Conservation (phyloP, 2,113 vertebrate genomes). For the Aleadryas rufinucha region DNA sequence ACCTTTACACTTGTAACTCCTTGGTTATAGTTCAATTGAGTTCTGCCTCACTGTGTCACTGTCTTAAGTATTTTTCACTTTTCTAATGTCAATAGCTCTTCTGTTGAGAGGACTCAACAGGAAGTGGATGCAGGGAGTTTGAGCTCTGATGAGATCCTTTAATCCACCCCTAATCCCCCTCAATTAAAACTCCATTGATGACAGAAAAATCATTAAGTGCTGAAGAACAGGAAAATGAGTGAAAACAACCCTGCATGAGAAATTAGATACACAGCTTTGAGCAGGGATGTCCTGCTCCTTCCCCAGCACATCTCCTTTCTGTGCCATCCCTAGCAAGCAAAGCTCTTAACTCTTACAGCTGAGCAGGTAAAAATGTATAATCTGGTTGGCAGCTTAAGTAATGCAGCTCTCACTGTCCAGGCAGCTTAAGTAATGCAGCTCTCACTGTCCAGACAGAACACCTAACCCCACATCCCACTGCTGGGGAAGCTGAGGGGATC, state of each 20-base stretch:
- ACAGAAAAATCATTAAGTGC: conserved; percentile 66
- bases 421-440: background rate
- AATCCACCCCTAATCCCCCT: conserved; percentile 71
- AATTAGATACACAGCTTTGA: conserved; percentile 37
- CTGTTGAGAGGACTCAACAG: conserved; percentile 64
- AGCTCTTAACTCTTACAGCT: background rate
- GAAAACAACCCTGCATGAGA: conserved; percentile 52
- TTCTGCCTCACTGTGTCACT: background rate
- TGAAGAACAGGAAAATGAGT: conserved; percentile 65
- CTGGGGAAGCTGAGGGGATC: background rate
- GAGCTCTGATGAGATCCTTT: conserved; percentile 70
- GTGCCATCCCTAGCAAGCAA: background rate
- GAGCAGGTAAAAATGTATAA: background rate
- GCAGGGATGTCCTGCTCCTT: background rate
- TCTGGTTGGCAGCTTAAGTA: background rate
- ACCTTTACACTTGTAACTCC: background rate
- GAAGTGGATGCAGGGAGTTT: conserved; percentile 51
- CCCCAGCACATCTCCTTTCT: background rate
- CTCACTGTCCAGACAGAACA: background rate
- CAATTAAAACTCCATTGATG: conserved; percentile 71
- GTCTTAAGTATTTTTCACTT: conserved; percentile 60
- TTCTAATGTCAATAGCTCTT: conserved; percentile 64
- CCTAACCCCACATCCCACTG: background rate
- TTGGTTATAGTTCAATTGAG: conserved; percentile 31
- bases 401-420: background rate